Base-by-base conservation (phyloP, 2,888 invertebrate genomes). In the Thelaira solivaga region DNA sequence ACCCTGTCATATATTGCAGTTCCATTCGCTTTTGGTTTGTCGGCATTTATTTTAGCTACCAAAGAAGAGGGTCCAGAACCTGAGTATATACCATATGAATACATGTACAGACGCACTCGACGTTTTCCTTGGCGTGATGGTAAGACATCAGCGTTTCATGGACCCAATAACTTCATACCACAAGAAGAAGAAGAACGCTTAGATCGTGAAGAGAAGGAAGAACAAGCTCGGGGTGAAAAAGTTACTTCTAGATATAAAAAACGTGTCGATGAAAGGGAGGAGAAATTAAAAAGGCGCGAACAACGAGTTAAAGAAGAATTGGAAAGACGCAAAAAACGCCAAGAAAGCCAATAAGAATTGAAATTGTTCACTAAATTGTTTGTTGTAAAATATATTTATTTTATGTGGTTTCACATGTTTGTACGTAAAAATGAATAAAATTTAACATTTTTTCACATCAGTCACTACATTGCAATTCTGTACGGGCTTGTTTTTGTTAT, bases 91-190 rank as follows among this genome's bases (percentile, higher is more conserved):
- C 90, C 93, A 6, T 73, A 77, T 64, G 68, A 59, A 8, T 62
- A 61, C 87, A 81, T 96, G 88, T 91, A 94, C 24, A 86, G 94
- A 22, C 92, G 96, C 62, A 92, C 91, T 75, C 96, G 95, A 93
- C 91, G 93, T 80, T 96, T 96, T 91, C 95, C 96, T 67, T 97
- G 96, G 96, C 95, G 96, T 83, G 96, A 96, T 86, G 96, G 97
- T 76, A 93, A 93, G 87, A 93, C 93, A 84, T 90, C 93, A 1
- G 90, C 96, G 65, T 95, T 97, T 91, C 96, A 96, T 91, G 96
- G 96, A 90, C 92, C 93, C 39, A 91, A 93, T 82, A 96, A 96
- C 82, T 90, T 96, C 41, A 90, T 95, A 59, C 94, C 95, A 36
- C 90, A 90, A 57, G 96, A 78, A 7, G 64, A 69, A 20, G 41